Conservation (phyloP, 2,113 vertebrate species). For the Rhinopomastus cyanomelas region DNA sequence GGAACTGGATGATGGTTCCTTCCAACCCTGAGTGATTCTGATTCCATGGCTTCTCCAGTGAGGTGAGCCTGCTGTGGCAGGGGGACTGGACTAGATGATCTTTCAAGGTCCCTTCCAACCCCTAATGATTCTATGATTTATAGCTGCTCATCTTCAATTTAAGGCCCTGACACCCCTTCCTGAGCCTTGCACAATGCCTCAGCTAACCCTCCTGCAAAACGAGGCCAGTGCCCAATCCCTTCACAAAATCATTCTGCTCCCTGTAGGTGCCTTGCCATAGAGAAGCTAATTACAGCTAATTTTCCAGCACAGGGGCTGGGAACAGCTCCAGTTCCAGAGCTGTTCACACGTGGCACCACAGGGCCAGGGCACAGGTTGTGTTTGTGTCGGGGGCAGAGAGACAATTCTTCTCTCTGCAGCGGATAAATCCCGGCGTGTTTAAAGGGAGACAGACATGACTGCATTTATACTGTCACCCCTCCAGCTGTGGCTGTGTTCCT, state of each 20-base stretch:
- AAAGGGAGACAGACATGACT: background rate
- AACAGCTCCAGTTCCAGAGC: background rate
- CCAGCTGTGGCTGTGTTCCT: background rate
- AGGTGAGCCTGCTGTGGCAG: too few species aligned
- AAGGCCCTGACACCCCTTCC: background rate
- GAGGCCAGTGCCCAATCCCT: background rate
- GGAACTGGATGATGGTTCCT: too few species aligned
- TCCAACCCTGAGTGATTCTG: too few species aligned
- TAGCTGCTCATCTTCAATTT: background rate
- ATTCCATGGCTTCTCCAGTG: too few species aligned
- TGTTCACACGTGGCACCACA: rapidly evolving
- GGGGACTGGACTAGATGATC: too few species aligned
- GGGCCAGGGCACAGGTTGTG: background rate
- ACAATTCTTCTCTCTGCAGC: background rate
- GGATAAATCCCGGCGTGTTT: background rate
- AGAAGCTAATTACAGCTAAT: background rate
- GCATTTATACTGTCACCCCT: background rate
- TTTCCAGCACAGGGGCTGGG: background rate
- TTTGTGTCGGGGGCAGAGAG: background rate
- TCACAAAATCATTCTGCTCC: background rate
- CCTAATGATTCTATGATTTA: too few species aligned
- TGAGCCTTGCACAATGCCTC: background rate
- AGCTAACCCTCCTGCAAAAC: background rate
- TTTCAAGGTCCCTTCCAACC: too few species aligned
- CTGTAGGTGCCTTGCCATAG: rapidly evolving